These are phyloP conservation scores for Sorex maritimensis DNA, from an alignment of 2,797 vertebrate species.

Conservation along the genomic window DNA sequence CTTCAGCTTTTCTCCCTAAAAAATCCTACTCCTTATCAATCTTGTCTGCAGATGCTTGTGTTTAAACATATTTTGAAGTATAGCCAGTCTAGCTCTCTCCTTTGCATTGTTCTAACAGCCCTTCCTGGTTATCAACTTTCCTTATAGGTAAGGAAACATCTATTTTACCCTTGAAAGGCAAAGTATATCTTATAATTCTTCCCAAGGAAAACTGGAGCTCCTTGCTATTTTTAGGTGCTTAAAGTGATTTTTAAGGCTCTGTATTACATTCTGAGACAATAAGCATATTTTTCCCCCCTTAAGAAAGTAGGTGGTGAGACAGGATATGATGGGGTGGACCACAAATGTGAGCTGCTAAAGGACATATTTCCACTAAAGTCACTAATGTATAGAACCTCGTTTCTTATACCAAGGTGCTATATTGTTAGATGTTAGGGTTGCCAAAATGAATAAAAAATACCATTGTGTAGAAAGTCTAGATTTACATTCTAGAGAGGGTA, in stretches of 20 bases:
- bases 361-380: not conserved
- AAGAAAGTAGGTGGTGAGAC: not conserved
- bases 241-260: not conserved
- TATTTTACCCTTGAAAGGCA: not conserved
- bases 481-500: not conserved
- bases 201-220: slow-evolving; percentile 26
- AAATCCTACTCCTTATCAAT: not conserved
- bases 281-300: not conserved
- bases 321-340: not conserved
- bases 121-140: slow-evolving; percentile 20
- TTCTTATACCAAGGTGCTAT: not conserved
- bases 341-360: not conserved
- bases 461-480: not conserved
- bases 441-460: not conserved
- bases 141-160: slow-evolving; percentile 5
- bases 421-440: not conserved
- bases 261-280: slow-evolving; percentile 23
- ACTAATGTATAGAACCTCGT: not conserved
- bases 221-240: not conserved
- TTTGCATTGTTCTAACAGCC: not conserved
- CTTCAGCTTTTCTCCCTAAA: not conserved
- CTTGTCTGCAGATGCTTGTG: not conserved
- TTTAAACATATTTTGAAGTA: slow-evolving; percentile 17
- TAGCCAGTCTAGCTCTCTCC: not conserved
- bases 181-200: not conserved